Evolutionary conservation across 2,113 vertebrate species (phyloP), one percentile per base, ranked within the genome.

Genomic region (Oncorhynchus keta): DNA sequence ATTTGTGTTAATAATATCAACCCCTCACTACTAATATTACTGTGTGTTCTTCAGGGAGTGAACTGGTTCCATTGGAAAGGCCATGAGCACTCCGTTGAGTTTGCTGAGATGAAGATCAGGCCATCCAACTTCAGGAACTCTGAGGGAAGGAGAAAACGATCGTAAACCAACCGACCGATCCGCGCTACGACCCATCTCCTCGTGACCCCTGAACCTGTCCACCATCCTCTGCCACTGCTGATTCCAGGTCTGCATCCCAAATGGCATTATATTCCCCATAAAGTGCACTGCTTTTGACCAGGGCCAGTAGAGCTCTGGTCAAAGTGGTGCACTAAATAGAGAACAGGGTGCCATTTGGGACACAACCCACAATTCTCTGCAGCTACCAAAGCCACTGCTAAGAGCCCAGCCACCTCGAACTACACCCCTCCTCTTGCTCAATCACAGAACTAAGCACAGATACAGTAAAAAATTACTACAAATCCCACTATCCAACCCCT

Each of bases 31-130:
- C 4, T 20, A 32, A 39, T 35, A 20, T 32, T 39, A 20, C 18
- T 35, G 8, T 45, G 24, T 61, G 57, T n/a, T 72, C 64, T 8
- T 32, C 84, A 99, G 98, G 98, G 98, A 0, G 93, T 99, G 18
- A 99, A 99, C 93, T 99, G 98, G 98, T 99, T 97, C 95, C 97
- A 99, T 84, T 99, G 97, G 97, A 99, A 99, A 85, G 98, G 98
- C 75, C 97, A 99, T 0, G 97, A 99, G 79, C 93, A 98, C 57
- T 99, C 98, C 2, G 96, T 99, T 49, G 94, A 97, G 90, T 99
- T 97, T 39, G 97, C 97, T 0, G 98, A 99, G 91, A 99, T 99
- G 98, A 99, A 99, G 88, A 89, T 99, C 85, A 93, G 98, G 84
- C 97, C 98, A 1, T 94, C 95, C 86, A 98, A 95, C 93, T 98